Evolutionary conservation across 1,140 invertebrate genomes (phyloP).

Genomic region (Capitella teleta): DNA sequence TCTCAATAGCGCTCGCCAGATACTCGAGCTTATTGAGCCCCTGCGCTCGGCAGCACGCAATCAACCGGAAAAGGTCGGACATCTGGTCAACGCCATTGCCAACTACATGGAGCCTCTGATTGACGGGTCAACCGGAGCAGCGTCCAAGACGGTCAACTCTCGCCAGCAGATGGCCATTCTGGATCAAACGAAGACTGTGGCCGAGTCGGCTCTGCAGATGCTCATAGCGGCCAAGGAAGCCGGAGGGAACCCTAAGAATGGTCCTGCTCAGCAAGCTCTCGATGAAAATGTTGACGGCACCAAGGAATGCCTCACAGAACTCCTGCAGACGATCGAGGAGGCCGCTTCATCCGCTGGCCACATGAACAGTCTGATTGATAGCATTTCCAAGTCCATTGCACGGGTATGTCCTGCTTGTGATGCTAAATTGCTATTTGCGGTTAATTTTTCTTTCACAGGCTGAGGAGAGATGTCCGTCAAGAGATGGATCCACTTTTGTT

Average conservation of each 20-base stretch:
- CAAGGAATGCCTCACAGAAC: constrained; percentile 67
- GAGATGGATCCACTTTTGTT: constrained; percentile 55
- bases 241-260: constrained; percentile 74
- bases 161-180: constrained; percentile 77
- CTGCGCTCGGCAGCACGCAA: constrained; percentile 69
- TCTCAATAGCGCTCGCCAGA: constrained; percentile 49
- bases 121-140: constrained; percentile 62
- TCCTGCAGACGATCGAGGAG: constrained; percentile 67
- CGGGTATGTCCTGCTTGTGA: constrained; percentile 42
- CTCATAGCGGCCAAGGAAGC: constrained; percentile 76
- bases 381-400: constrained; percentile 72
- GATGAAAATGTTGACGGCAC: constrained; percentile 70
- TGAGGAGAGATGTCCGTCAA: not conserved
- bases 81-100: constrained; percentile 67
- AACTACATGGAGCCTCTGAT: constrained; percentile 76
- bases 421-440: not conserved
- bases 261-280: constrained; percentile 49
- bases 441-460: not conserved
- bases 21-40: constrained; percentile 58
- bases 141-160: constrained; percentile 78
- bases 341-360: constrained; percentile 72
- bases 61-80: constrained; percentile 87
- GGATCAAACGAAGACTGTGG: constrained; percentile 86
- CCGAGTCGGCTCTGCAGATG: constrained; percentile 77
- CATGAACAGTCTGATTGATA: constrained; percentile 72